A percentile compares a stretch with the other conserved stretches of the same genome.
Evolutionary conservation across 64 coral and sea anemone genomes (phyloP).

Genomic region (Hydrozoanthus tunicans): DNA sequence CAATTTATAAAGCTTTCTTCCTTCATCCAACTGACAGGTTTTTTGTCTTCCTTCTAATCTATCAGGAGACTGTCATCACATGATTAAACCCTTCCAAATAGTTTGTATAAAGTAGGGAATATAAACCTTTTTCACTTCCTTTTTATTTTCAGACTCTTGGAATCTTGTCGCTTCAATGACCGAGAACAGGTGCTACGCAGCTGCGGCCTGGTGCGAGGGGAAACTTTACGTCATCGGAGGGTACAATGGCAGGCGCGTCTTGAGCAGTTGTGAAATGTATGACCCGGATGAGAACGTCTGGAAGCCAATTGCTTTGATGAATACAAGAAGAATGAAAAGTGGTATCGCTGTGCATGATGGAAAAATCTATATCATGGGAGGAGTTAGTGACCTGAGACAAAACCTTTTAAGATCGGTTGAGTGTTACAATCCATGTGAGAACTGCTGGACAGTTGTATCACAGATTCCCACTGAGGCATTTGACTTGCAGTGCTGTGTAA

Average conservation of each 20-base stretch:
- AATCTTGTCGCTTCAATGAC: constrained; percentile 22
- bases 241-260: constrained; percentile 22
- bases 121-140: background rate
- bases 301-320: constrained; percentile 19
- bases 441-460: constrained; percentile 29
- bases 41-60: too few species aligned
- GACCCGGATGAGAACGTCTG: constrained; percentile 30
- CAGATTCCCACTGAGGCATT: constrained; percentile 36
- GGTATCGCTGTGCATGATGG: constrained; percentile 31
- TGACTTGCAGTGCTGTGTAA: constrained; percentile 37
- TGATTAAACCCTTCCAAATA: too few species aligned
- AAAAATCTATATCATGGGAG: constrained; percentile 41
- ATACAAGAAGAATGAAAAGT: constrained; percentile 47
- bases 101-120: background rate
- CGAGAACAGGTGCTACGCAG: constrained; percentile 35
- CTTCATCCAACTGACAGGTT: too few species aligned
- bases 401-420: constrained; percentile 24
- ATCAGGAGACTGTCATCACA: too few species aligned
- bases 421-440: constrained; percentile 16
- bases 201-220: constrained; percentile 21
- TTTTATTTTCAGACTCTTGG: constrained; percentile 47
- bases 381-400: constrained; percentile 30
- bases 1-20: too few species aligned
- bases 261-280: constrained; percentile 44
- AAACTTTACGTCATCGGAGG: constrained; percentile 47